phyloP scores from a whole-genome alignment of 92 coral and sea anemone genomes.

The Zoanthus sociatus region DNA sequence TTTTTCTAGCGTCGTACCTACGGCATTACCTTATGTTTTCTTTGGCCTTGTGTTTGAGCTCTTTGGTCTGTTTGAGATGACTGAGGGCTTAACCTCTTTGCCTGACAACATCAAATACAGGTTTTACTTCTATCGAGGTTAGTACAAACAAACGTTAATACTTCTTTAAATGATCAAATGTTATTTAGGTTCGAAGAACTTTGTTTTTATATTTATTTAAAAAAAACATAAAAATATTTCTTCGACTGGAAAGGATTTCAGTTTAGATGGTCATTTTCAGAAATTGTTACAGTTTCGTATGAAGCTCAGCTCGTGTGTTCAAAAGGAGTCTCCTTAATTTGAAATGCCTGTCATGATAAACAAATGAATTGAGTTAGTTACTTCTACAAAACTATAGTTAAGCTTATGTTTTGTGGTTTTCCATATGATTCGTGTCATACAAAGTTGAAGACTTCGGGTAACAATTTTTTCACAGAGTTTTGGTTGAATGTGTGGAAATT shows the following conservation, averaged over 20 bases:
- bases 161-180: slow-evolving; percentile 29
- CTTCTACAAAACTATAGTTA: background rate
- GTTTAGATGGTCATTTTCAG: slow-evolving; percentile 1
- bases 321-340: background rate
- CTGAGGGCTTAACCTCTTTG: background rate
- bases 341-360: background rate
- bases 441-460: background rate
- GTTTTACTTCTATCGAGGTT: slow-evolving; percentile 24
- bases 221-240: background rate
- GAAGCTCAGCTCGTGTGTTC: background rate
- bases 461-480: background rate
- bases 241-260: background rate
- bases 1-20: background rate
- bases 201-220: background rate
- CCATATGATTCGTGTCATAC: background rate
- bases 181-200: background rate
- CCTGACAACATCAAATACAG: background rate
- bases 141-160: slow-evolving; percentile 35
- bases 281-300: background rate
- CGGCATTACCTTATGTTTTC: background rate
- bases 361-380: background rate
- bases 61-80: background rate
- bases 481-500: background rate
- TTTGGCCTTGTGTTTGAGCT: background rate
- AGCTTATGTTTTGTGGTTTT: slow-evolving; percentile 13